Evolutionary conservation across 2,888 invertebrate genomes (phyloP).

Genomic region (Dexiosoma caninum): DNA sequence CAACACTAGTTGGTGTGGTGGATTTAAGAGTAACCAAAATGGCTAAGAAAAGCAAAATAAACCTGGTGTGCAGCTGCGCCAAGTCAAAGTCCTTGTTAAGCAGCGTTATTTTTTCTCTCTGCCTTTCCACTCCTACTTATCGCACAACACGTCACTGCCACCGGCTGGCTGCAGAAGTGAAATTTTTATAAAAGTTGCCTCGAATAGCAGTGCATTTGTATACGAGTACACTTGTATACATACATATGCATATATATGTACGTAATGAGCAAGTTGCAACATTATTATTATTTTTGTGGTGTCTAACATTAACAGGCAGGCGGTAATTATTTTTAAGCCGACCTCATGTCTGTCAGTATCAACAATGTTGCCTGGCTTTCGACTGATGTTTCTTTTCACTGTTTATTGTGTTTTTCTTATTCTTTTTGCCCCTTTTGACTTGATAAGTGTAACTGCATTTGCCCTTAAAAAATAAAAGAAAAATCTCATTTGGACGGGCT

Average conservation of each 20-base stretch:
- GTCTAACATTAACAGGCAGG: constrained; percentile 61
- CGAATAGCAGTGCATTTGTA: neutral
- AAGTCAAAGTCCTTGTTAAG: constrained; percentile 61
- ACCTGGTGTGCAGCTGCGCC: constrained; percentile 61
- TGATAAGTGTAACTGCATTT: constrained; percentile 40
- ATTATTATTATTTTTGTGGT: constrained; percentile 57
- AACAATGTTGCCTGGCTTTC: constrained; percentile 39
- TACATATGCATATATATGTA: neutral
- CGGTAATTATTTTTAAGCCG: constrained; percentile 66
- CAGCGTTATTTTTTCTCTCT: constrained; percentile 46
- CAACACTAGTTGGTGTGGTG: constrained; percentile 15
- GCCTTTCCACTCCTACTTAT: constrained; percentile 66
- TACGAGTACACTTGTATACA: neutral
- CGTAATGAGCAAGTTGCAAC: constrained; percentile 8
- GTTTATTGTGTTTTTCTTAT: constrained; percentile 25
- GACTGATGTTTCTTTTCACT: constrained; percentile 42
- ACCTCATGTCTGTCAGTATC: constrained; percentile 65
- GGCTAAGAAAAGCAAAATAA: constrained; percentile 6
- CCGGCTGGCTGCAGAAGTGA: constrained; percentile 50
- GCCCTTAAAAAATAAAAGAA: constrained; percentile 31
- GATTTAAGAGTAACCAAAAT: constrained; percentile 35
- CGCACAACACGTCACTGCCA: constrained; percentile 46
- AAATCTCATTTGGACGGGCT: constrained; percentile 50
- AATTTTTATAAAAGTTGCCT: constrained; percentile 26
- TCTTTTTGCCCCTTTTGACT: too few relatives aligned